Percentiles rank a stretch among this genome's conserved stretches.
These are phyloP conservation scores for Mechanitis messenoides DNA, from an alignment of 2,888 invertebrate genomes.

Conservation along the genomic window DNA sequence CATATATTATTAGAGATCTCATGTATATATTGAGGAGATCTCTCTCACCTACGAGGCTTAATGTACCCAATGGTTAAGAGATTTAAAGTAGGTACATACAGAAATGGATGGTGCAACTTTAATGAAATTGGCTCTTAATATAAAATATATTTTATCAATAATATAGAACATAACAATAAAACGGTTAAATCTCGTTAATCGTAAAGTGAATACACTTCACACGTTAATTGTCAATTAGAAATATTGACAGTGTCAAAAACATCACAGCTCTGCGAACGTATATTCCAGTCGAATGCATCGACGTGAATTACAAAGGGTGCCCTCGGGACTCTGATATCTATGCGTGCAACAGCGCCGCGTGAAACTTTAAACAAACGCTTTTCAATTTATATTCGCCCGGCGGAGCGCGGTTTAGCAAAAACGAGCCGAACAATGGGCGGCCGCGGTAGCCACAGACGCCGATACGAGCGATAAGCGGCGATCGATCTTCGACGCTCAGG, in stretches of 20 bases:
- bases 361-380: slow-evolving; percentile 54
- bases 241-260: not conserved
- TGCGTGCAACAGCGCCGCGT: slow-evolving; percentile 40
- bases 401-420: slow-evolving; percentile 47
- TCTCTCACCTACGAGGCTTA: slow-evolving; percentile 41
- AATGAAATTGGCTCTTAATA: too few relatives aligned
- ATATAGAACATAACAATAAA: too few relatives aligned
- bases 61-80: slow-evolving; percentile 38
- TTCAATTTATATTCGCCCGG: slow-evolving; percentile 55
- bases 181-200: too few relatives aligned
- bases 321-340: slow-evolving; percentile 36
- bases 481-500: slow-evolving; percentile 48
- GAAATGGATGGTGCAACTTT: not conserved
- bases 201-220: not conserved
- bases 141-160: too few relatives aligned
- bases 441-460: slow-evolving; percentile 32
- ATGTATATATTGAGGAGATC: slow-evolving; percentile 54
- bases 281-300: slow-evolving; percentile 19
- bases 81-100: slow-evolving; percentile 18
- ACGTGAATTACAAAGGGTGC: slow-evolving; percentile 28
- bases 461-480: slow-evolving; percentile 51
- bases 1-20: slow-evolving; percentile 60
- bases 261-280: slow-evolving; percentile 7
- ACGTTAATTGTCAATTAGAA: not conserved
- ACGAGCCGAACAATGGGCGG: slow-evolving; percentile 40